Base-by-base conservation (phyloP, 2,113 vertebrate genomes). In the Lampris incognitus region DNA sequence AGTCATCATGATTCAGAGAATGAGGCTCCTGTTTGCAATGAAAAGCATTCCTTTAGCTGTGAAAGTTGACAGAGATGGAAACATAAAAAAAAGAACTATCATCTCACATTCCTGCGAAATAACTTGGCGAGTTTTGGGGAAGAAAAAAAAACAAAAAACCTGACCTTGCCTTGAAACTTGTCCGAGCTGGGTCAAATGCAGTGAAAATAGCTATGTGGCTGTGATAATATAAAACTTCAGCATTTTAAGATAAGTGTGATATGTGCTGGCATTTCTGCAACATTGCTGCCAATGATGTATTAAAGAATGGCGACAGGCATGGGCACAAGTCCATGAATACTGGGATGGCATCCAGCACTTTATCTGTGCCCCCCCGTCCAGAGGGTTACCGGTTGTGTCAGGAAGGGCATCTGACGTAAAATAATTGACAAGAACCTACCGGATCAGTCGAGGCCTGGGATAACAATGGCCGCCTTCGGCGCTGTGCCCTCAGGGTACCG, bases 211-310 rank as follows among this genome's bases (percentile, higher is more conserved):
- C 66, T 40, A 2, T 39, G 37, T 39, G 1, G 40, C 3, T 24
- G 24, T 11, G 52, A 51, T 36, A 42, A 44, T 49, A 64, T n/a
- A 41, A 60, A 65, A 64, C 9, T 0, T 51, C 3, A 55, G 0
- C 39, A 64, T 73, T 79, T 70, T 36, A 70, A 24, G 44, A 57
- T 39, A 60, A 75, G 72, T 63, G 42, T 44, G 38, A 42, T 69
- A 42, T 69, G 10, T 76, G 11, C 52, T 58, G 39, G 13, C 50
- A 46, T 69, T 48, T 24, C 11, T 51, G 74, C 54, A 42, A 57
- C 48, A 54, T 46, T 2, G 62, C 66, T 83, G 60, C 46, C 59
- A 76, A 77, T 37, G 40, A 49, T 4, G 5, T 72, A 46, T 84
- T 0, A 24, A 24, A 24, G 24, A 24, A 24, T 24, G 24, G 24